These are phyloP conservation scores for Bombus sylvicola DNA, from an alignment of 1,140 invertebrate genomes.

Conservation along the genomic window DNA sequence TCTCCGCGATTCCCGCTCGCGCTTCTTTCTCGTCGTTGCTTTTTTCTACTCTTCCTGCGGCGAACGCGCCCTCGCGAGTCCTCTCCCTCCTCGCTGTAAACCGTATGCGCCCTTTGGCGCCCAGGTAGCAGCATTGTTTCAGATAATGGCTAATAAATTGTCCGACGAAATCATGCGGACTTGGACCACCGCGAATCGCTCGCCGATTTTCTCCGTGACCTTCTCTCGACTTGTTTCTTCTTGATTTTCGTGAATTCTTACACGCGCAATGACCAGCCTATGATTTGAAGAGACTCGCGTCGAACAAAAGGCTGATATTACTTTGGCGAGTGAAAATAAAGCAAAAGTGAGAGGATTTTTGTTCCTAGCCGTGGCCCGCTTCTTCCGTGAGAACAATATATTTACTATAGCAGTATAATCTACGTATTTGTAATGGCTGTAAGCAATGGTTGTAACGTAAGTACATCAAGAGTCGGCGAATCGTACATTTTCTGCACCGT, in stretches of 20 bases:
- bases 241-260: background rate
- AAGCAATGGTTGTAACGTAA: too few species aligned
- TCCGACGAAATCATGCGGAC: constrained; percentile 66
- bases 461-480: too few species aligned
- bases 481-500: too few species aligned
- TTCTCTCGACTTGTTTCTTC: background rate
- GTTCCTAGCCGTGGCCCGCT: background rate
- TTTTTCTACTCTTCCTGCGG: background rate
- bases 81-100: constrained; percentile 47
- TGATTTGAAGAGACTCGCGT: too few species aligned
- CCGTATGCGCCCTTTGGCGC: constrained; percentile 65
- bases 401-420: too few species aligned
- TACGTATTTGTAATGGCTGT: too few species aligned
- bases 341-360: background rate
- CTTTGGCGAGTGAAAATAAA: background rate
- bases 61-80: constrained; percentile 1
- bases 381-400: too few species aligned
- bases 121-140: constrained; percentile 80
- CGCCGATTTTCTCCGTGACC: constrained; percentile 26
- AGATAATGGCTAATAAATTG: constrained; percentile 82
- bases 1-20: constrained; percentile 2
- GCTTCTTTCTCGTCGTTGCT: background rate
- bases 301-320: background rate
- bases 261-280: too few species aligned
- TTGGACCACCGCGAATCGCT: constrained; percentile 69